Percentiles rank a stretch among this genome's conserved stretches.
Conservation (phyloP, 2,797 vertebrate species). For the Gila robusta region DNA sequence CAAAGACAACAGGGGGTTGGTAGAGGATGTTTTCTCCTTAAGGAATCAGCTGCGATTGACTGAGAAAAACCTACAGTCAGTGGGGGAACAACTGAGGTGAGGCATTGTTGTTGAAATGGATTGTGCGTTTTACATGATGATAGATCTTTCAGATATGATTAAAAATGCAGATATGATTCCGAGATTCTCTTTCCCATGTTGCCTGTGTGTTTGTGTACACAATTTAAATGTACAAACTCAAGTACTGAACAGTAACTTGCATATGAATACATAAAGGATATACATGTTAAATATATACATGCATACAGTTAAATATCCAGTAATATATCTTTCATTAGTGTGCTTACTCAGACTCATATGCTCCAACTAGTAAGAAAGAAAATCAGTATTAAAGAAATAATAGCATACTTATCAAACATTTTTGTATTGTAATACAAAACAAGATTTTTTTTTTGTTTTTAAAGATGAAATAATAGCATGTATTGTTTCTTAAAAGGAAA, state of each 20-base stretch:
- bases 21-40: conserved; percentile 75
- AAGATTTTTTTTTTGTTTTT: neutral
- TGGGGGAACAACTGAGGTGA: conserved; percentile 78
- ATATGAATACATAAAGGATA: neutral
- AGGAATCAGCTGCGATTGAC: conserved; percentile 77
- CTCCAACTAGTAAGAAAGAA: neutral
- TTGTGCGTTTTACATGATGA: neutral
- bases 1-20: conserved; percentile 69
- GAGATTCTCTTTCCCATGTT: neutral
- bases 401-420: neutral
- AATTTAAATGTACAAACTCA: neutral
- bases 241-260: neutral
- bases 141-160: neutral
- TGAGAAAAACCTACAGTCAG: conserved; percentile 75
- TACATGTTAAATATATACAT: neutral
- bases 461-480: neutral
- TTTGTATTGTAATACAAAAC: neutral
- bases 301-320: neutral
- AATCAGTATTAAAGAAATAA: neutral
- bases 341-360: neutral
- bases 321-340: neutral
- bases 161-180: neutral
- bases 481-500: neutral
- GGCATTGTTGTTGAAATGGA: neutral
- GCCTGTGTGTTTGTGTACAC: neutral